Evolutionary conservation across 2,797 vertebrate genomes (phyloP).

Genomic region (Momotus momota): DNA sequence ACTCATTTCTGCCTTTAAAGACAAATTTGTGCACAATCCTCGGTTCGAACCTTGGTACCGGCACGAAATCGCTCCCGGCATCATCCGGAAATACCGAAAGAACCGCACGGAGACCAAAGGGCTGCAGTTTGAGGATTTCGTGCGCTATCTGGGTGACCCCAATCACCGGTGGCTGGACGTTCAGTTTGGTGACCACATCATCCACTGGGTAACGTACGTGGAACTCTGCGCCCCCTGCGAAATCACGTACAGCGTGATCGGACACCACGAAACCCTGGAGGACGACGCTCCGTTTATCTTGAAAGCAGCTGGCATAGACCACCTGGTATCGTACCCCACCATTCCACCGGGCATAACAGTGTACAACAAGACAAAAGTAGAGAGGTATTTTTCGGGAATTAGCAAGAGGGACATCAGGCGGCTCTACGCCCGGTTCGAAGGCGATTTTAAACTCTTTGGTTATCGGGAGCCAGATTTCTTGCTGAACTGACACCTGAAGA

Average conservation of each 20-base stretch:
- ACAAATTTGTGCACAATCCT: slow-evolving; percentile 97
- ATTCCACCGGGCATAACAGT: slow-evolving; percentile 94
- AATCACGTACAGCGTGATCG: slow-evolving; percentile 89
- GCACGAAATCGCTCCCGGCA: slow-evolving; percentile 93
- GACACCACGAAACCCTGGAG: slow-evolving; percentile 96
- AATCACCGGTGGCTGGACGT: slow-evolving; percentile 89
- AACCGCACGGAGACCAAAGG: slow-evolving; percentile 85
- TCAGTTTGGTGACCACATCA: slow-evolving; percentile 94
- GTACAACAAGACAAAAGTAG: slow-evolving; percentile 95
- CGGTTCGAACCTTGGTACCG: slow-evolving; percentile 98
- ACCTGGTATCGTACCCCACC: slow-evolving; percentile 91
- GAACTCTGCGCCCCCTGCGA: slow-evolving; percentile 95
- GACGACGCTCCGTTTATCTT: slow-evolving; percentile 91
- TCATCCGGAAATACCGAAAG: slow-evolving; percentile 93
- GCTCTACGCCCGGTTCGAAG: slow-evolving; percentile 89
- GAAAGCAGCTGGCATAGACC: slow-evolving; percentile 87
- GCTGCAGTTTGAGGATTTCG: slow-evolving; percentile 95
- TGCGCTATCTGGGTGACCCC: slow-evolving; percentile 94
- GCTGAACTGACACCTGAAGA: slow-evolving; percentile 80
- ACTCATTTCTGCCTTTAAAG: slow-evolving; percentile 96
- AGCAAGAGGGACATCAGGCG: slow-evolving; percentile 90
- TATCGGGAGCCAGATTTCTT: slow-evolving; percentile 92
- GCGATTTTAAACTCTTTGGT: slow-evolving; percentile 94
- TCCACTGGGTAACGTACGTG: slow-evolving; percentile 95
- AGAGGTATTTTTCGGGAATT: slow-evolving; percentile 91